A percentile compares a stretch with the other conserved stretches of the same genome.
These are phyloP conservation scores for Sebastes oblongus DNA, from an alignment of 2,797 vertebrate species.

Conservation along the genomic window DNA sequence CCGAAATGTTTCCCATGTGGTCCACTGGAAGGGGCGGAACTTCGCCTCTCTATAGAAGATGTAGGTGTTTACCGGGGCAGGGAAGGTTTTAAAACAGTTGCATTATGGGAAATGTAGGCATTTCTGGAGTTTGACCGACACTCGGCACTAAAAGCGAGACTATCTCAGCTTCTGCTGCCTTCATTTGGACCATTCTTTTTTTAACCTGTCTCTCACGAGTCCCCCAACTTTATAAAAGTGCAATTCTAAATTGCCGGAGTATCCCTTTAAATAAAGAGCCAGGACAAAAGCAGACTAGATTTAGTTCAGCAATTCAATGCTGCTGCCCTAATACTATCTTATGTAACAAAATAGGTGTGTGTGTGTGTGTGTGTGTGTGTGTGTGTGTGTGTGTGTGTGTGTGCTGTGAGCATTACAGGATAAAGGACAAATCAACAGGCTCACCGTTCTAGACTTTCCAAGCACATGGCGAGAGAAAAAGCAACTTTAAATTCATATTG, in stretches of 20 bases:
- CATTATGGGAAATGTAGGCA: no score
- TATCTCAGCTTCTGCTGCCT: no score
- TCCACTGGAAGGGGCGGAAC: rapidly evolving
- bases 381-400: neutral
- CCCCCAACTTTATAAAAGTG: neutral
- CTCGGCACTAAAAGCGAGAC: no score
- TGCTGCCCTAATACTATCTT: constrained; percentile 20
- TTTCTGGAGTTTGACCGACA: no score
- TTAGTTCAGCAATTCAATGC: constrained; percentile 21
- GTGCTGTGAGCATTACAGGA: constrained; percentile 21
- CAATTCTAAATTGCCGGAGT: neutral
- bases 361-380: constrained; percentile 7
- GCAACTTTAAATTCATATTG: neutral
- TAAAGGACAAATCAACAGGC: constrained; percentile 44
- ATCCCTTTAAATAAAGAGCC: constrained; percentile 6
- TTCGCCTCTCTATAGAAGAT: no score
- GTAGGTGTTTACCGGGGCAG: neutral
- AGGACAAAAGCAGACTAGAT: neutral
- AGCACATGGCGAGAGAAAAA: neutral
- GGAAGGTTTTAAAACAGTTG: neutral
- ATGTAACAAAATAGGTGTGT: constrained; percentile 37
- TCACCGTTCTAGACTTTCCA: constrained; percentile 20
- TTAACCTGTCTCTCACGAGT: no score
- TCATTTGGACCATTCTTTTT: no score
- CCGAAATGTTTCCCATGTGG: no score